Conservation (phyloP, 2,888 invertebrate species). For the Meliscaeva auricollis region DNA sequence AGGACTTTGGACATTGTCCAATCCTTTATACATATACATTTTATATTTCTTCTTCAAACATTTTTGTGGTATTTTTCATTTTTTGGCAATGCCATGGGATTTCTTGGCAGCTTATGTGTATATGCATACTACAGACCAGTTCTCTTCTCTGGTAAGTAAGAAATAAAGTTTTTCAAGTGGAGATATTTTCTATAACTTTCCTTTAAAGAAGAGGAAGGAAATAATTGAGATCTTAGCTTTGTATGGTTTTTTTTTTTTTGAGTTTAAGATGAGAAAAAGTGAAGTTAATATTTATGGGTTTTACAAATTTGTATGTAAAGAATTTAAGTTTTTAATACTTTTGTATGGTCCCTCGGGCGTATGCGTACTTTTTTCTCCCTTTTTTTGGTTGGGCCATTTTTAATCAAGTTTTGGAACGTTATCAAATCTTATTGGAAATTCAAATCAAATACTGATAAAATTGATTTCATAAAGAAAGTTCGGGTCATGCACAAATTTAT, state of each 20-base stretch:
- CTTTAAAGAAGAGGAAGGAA: neutral
- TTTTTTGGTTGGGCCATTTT: too few relatives aligned
- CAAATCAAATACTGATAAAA: too few relatives aligned
- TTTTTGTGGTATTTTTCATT: neutral
- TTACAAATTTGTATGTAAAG: neutral
- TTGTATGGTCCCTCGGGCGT: too few relatives aligned
- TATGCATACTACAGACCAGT: too few relatives aligned
- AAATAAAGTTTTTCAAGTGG: constrained; percentile 17
- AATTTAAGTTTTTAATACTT: too few relatives aligned
- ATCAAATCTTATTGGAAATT: too few relatives aligned
- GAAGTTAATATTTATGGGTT: neutral
- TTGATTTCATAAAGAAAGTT: too few relatives aligned
- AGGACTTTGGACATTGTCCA: constrained; percentile 56
- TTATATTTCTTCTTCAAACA: neutral
- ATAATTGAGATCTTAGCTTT: neutral
- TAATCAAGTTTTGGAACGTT: too few relatives aligned
- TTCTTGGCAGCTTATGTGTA: constrained; percentile 53
- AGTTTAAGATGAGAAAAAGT: neutral
- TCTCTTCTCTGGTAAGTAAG: constrained; percentile 15
- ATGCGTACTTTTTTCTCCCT: too few relatives aligned
- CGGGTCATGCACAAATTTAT: too few relatives aligned
- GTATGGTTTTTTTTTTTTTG: neutral
- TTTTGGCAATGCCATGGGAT: neutral
- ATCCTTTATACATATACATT: neutral
- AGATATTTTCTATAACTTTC: neutral